Base-by-base conservation (phyloP, 2,888 invertebrate species). In the Thyatira batis region DNA sequence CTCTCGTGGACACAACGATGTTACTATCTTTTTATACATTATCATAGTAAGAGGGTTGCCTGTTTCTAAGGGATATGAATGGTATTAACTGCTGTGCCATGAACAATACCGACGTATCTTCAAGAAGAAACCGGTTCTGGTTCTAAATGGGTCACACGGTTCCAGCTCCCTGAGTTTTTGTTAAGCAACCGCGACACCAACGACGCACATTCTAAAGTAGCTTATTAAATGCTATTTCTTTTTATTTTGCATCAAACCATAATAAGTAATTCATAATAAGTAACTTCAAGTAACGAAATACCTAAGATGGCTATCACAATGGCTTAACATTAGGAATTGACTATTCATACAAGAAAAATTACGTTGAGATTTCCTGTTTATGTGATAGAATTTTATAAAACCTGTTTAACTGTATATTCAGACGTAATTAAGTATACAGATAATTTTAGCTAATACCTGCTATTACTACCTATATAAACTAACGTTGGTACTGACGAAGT, bases 141-240 rank as follows among this genome's bases (percentile, higher is more conserved):
- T 75, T 70, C 83, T 89, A 90, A 91, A 92, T 91, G 91, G 92
- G 91, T 92, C 91, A 90, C 92, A 92, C 92, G 91, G 90, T 90
- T 87, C 79, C 83, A 83, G 80, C 82, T 83, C 84, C 86, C 81
- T 76, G 79, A 79, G 80, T 87, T 87, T 85, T 87, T 87, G 82
- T 84, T 73, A 74, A 77, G 74, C 74, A 71, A 80, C 80, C 77
- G 80, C 80, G 78, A 79, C 70, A 71, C 65, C 66, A 74, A 69
- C 73, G 70, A 65, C 70, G 60, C 62, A 68, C 69, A 63, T 59
- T 48, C 58, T 53, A 51, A 60, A 52, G 54, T 30, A 33, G 57
- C 58, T 67, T 53, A 67, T 65, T 60, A 65, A 63, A 65, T 60
- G 50, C 60, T 45, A 53, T 52, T 56, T 64, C 39, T 17, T 39